Evolutionary conservation across 1,140 invertebrate genomes (phyloP).

Genomic region (Tetramorium alpestre): DNA sequence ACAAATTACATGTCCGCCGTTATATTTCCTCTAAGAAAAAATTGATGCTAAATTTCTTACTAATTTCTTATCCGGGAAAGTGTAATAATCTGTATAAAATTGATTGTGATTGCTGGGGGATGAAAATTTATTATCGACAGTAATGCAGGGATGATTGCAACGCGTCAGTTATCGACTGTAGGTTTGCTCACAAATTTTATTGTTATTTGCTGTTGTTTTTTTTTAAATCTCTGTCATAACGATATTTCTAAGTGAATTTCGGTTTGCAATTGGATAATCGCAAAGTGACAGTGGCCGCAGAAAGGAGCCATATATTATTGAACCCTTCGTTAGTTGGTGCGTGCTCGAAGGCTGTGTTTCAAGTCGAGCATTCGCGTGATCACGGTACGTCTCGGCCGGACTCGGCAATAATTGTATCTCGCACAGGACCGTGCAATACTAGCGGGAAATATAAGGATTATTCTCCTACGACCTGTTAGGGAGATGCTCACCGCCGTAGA

Average conservation of each 20-base stretch:
- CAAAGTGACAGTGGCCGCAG: slow-evolving; percentile 34
- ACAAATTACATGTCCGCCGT: not conserved
- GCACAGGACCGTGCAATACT: slow-evolving; percentile 60
- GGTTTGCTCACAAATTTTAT: not conserved
- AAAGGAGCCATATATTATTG: slow-evolving; percentile 65
- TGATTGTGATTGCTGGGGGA: not conserved
- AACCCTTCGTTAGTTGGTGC: slow-evolving; percentile 65
- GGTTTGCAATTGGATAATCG: slow-evolving; percentile 5
- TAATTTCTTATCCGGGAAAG: not conserved
- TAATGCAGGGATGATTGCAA: slow-evolving; percentile 24
- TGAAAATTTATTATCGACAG: slow-evolving; percentile 39
- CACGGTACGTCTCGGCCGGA: slow-evolving; percentile 68
- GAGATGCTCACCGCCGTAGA: slow-evolving; percentile 8
- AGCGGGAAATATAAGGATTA: slow-evolving; percentile 68
- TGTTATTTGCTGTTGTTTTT: not conserved
- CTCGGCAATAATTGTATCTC: slow-evolving; percentile 70
- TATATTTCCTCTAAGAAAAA: not conserved
- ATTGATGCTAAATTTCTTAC: not conserved
- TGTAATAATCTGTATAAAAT: not conserved
- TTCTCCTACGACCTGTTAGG: slow-evolving; percentile 60
- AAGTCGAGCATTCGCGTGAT: slow-evolving; percentile 72
- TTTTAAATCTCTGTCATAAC: not conserved
- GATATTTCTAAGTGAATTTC: slow-evolving; percentile 15
- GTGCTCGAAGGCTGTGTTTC: slow-evolving; percentile 73
- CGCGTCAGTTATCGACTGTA: slow-evolving; percentile 43